Percentiles rank a stretch among this genome's conserved stretches.
Conservation (phyloP, 2,888 invertebrate genomes). For the Adelognathus sp. region DNA sequence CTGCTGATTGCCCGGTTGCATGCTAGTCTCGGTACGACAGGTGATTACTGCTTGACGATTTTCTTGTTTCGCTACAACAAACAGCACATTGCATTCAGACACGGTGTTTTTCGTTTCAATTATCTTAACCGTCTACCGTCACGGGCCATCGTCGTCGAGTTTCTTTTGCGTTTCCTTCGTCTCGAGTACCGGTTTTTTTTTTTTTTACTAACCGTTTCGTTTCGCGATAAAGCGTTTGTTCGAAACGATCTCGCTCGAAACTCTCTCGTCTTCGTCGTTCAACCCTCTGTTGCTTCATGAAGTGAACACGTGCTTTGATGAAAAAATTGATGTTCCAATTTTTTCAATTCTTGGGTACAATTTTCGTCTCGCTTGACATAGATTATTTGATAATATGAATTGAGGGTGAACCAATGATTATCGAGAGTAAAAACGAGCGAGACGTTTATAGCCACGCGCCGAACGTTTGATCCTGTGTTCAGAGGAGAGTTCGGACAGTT, state of each 20-base stretch:
- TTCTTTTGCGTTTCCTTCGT: not conserved
- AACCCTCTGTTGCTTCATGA: not conserved
- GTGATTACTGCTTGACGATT: slow-evolving; percentile 77
- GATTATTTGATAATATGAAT: not conserved
- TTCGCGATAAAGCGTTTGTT: slow-evolving; percentile 12
- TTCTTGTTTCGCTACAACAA: slow-evolving; percentile 80
- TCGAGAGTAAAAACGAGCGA: slow-evolving; percentile 63
- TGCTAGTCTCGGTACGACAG: slow-evolving; percentile 75
- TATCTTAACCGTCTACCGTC: slow-evolving; percentile 47
- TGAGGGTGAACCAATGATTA: slow-evolving; percentile 39
- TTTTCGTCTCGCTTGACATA: not conserved
- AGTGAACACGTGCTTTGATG: too few species aligned
- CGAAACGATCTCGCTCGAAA: slow-evolving; percentile 34
- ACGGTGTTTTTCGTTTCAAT: slow-evolving; percentile 58
- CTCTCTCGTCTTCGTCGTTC: slow-evolving; percentile 7
- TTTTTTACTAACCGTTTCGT: slow-evolving; percentile 42
- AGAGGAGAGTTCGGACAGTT: slow-evolving; percentile 69
- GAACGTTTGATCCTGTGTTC: slow-evolving; percentile 78
- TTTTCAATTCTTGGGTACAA: not conserved
- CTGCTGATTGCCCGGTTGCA: slow-evolving; percentile 76
- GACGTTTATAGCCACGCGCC: slow-evolving; percentile 15
- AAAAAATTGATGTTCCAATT: not conserved
- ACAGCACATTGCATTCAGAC: slow-evolving; percentile 79
- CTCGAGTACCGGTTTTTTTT: slow-evolving; percentile 54
- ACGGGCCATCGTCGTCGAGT: slow-evolving; percentile 20